Conservation (phyloP, 2,113 vertebrate species). For the Psammodynastes pulverulentus region DNA sequence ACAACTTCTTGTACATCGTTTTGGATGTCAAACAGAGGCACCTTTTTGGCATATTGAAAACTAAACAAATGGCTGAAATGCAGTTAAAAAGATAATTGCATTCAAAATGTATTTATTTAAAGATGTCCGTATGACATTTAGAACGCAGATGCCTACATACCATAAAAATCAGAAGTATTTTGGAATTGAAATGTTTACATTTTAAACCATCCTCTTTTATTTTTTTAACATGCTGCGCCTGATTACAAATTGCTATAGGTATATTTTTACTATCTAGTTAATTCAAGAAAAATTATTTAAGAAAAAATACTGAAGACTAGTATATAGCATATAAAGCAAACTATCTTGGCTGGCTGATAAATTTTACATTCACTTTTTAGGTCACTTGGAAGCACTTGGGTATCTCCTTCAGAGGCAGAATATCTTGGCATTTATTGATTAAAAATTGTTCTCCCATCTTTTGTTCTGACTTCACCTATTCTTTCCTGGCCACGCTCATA, state of each 20-base stretch:
- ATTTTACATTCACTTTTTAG: not conserved
- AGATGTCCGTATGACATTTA: not conserved
- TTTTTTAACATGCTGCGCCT: not conserved
- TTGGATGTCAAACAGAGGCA: not conserved
- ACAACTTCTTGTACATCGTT: not conserved
- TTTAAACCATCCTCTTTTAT: not conserved
- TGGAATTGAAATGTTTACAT: not conserved
- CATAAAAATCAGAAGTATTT: not conserved
- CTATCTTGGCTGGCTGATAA: not conserved
- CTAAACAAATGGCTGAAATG: slow-evolving; percentile 17
- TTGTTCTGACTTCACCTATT: not conserved
- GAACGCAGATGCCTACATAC: too few relatives aligned
- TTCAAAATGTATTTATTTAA: slow-evolving; percentile 14
- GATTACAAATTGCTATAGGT: not conserved
- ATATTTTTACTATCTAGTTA: not conserved
- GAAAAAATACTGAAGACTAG: not conserved
- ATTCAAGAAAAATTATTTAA: not conserved
- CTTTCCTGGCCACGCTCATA: not conserved
- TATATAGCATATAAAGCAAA: not conserved
- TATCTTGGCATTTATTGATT: not conserved
- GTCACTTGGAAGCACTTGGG: not conserved
- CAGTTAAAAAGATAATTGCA: slow-evolving; percentile 28
- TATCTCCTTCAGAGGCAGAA: not conserved
- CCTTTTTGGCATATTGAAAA: fast-evolving
- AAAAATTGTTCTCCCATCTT: not conserved